phyloP scores from a whole-genome alignment of 2,113 vertebrate species.

The Oreotrochilus melanogaster region DNA sequence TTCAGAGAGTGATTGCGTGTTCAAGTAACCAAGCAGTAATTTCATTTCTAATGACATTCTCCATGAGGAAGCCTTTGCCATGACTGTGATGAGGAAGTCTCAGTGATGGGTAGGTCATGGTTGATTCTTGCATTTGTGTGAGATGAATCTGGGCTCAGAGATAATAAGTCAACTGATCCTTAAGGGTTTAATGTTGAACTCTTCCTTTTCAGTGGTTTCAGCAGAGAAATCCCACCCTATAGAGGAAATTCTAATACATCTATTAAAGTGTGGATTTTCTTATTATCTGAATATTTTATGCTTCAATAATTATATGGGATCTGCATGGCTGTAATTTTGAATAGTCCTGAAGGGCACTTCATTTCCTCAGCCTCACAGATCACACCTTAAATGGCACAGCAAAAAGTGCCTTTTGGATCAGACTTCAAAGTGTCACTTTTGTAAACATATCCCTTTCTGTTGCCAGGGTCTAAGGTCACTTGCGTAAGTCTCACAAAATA shows the following conservation, averaged over 20 bases:
- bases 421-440: background rate
- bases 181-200: background rate
- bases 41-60: conserved; percentile 37
- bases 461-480: background rate
- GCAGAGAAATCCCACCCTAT: background rate
- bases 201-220: background rate
- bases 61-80: background rate
- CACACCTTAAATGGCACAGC: background rate
- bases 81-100: background rate
- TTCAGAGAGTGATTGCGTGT: conserved; percentile 28
- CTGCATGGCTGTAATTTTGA: background rate
- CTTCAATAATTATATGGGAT: background rate
- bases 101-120: background rate
- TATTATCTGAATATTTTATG: background rate
- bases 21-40: background rate
- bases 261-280: background rate
- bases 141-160: background rate
- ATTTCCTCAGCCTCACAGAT: background rate
- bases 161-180: background rate
- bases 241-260: background rate
- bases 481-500: background rate
- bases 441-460: background rate
- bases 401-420: background rate
- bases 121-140: background rate
- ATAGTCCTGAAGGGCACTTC: background rate